A percentile compares a stretch with the other conserved stretches of the same genome.
Conservation (phyloP, 2,797 vertebrate species). For the Pagetopsis macropterus region DNA sequence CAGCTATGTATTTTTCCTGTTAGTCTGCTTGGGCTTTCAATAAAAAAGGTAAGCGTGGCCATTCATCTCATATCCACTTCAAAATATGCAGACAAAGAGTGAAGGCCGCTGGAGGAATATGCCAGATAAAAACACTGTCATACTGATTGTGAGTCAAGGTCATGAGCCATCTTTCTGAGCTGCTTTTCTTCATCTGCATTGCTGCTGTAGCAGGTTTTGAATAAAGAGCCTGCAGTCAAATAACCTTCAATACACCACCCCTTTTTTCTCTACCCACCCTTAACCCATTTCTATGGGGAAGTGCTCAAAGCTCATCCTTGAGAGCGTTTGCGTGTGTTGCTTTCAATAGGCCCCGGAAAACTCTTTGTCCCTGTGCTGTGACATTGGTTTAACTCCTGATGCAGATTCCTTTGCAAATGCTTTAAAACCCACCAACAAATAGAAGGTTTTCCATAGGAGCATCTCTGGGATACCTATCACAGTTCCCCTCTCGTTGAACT, state of each 20-base stretch:
- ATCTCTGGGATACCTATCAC: slow-evolving; percentile 64
- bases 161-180: slow-evolving; percentile 9
- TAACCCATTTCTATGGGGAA: slow-evolving; percentile 35
- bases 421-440: neutral
- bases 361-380: slow-evolving; percentile 33
- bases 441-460: slow-evolving; percentile 46
- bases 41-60: neutral
- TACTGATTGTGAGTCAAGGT: slow-evolving; percentile 38
- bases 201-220: slow-evolving; percentile 34
- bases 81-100: slow-evolving; percentile 21
- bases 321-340: slow-evolving; percentile 19
- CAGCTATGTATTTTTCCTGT: slow-evolving; percentile 3
- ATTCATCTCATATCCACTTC: slow-evolving; percentile 28
- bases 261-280: slow-evolving; percentile 25
- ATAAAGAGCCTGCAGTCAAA: slow-evolving; percentile 36
- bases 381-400: slow-evolving; percentile 27
- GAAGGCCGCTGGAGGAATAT: slow-evolving; percentile 27
- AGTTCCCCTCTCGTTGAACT: slow-evolving; percentile 72
- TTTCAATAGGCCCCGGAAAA: slow-evolving; percentile 9
- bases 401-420: slow-evolving; percentile 15
- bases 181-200: slow-evolving; percentile 40
- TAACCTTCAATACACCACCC: slow-evolving; percentile 30
- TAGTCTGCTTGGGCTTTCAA: slow-evolving; percentile 21
- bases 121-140: slow-evolving; percentile 33
- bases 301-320: slow-evolving; percentile 42